phyloP scores from a whole-genome alignment of 1,140 invertebrate species.

The Heliconius hewitsoni region DNA sequence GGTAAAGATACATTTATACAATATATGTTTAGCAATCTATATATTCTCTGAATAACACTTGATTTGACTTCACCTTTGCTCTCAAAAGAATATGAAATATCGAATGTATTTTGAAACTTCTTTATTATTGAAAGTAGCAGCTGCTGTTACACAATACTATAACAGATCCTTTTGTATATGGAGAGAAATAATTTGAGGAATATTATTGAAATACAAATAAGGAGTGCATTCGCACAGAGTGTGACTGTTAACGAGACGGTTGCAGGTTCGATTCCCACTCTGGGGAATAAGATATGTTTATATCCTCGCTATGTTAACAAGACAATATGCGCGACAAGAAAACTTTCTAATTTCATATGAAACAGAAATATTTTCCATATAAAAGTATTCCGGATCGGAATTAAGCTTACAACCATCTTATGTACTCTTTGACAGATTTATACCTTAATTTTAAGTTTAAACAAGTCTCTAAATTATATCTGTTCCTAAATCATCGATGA shows the following conservation, averaged over 20 bases:
- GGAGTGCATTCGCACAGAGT: too few relatives aligned
- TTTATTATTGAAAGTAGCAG: slow-evolving; percentile 9
- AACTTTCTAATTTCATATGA: too few relatives aligned
- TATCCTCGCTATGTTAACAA: neutral
- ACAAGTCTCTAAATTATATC: neutral
- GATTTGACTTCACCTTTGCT: neutral
- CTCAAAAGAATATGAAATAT: neutral
- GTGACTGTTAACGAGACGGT: too few relatives aligned
- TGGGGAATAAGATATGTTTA: neutral
- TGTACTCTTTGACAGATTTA: too few relatives aligned
- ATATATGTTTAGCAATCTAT: neutral
- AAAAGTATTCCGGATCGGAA: too few relatives aligned
- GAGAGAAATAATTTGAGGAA: neutral
- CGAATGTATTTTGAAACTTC: slow-evolving; percentile 1
- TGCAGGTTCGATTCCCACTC: neutral
- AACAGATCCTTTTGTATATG: neutral
- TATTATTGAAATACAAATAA: neutral
- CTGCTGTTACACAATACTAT: neutral
- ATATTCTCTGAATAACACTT: neutral
- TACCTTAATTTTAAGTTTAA: neutral
- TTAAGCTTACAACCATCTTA: too few relatives aligned
- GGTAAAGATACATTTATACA: neutral
- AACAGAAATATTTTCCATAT: too few relatives aligned
- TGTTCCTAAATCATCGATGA: neutral
- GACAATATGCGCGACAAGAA: neutral